Base-by-base conservation (phyloP, 2,888 invertebrate genomes). In the Thereva nobilitata region DNA sequence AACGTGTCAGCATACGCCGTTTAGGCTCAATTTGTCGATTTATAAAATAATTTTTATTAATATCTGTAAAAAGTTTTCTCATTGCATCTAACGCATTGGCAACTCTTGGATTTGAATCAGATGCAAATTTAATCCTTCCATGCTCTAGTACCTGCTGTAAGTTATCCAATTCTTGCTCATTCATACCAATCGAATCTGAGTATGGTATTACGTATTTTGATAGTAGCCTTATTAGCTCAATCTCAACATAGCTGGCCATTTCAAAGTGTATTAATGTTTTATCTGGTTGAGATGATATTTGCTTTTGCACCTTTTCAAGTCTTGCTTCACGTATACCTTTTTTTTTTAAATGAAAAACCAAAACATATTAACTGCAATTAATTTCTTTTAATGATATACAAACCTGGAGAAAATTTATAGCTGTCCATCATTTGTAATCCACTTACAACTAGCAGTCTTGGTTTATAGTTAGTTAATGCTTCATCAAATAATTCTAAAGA, bases 381-480 rank as follows among this genome's bases (percentile, higher is more conserved):
- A 44, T 9, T 66, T 34, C 9, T 8, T 8, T 49, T 7, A 1
- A 64, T 47, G 8, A 37, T 42, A 7, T 2, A 66, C 23, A 38
- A 45, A 68, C 72, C 72, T 4, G 73, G 69, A 52, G 59, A 68
- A 68, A 77, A 79, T 67, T 76, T 77, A 40, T 76, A 92, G 78
- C 90, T 92, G 75, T 93, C 93, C 92, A 93, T 91, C 91, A 93
- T 91, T 77, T 93, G 93, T 55, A 93, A 81, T 6, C 93, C 93
- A 74, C 92, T 90, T 64, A 93, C 85, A 70, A 93, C 90, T 72
- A 93, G 82, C 70, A 93, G 82, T 75, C 90, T 84, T 1, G 93
- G 91, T 52, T 84, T 82, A 74, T 88, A 92, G 5, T 77, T 76
- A 8, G 83, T 81, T 67, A 93, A 76, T 66, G 84, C 77, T 72